Evolutionary conservation across 2,888 invertebrate genomes (phyloP).

Genomic region (Microplitis manilae): DNA sequence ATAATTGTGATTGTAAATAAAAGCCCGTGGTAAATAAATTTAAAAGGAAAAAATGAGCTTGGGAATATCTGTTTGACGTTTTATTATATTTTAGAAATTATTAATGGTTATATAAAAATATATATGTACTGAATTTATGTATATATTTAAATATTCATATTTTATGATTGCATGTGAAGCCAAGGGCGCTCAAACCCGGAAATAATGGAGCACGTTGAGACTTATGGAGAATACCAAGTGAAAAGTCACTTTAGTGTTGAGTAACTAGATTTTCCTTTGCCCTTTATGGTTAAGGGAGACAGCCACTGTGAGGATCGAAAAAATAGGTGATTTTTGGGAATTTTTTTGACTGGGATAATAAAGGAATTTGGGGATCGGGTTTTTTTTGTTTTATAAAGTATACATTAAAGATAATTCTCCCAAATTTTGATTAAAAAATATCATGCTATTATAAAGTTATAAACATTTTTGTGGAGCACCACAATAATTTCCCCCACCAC

Average conservation of each 20-base stretch:
- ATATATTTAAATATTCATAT: background rate
- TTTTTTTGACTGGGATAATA: no score
- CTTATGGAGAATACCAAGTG: background rate
- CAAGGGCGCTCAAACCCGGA: background rate
- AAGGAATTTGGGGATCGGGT: no score
- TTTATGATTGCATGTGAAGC: background rate
- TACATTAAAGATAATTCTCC: no score
- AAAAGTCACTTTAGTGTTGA: background rate
- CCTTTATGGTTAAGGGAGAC: background rate
- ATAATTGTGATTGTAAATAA: background rate
- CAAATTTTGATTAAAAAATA: no score
- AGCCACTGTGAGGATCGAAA: no score
- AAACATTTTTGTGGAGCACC: no score
- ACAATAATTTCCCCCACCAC: no score
- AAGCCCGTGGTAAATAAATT: background rate
- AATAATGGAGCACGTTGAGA: slow-evolving; percentile 7
- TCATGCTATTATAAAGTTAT: no score
- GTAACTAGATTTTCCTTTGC: slow-evolving; percentile 5
- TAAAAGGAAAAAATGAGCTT: background rate
- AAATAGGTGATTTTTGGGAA: no score
- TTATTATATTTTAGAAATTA: background rate
- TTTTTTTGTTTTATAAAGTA: no score
- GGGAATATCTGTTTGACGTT: background rate
- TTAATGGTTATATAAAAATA: background rate
- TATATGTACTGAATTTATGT: background rate